phyloP scores from a whole-genome alignment of 2,797 vertebrate genomes.

The Australoheros facetus region DNA sequence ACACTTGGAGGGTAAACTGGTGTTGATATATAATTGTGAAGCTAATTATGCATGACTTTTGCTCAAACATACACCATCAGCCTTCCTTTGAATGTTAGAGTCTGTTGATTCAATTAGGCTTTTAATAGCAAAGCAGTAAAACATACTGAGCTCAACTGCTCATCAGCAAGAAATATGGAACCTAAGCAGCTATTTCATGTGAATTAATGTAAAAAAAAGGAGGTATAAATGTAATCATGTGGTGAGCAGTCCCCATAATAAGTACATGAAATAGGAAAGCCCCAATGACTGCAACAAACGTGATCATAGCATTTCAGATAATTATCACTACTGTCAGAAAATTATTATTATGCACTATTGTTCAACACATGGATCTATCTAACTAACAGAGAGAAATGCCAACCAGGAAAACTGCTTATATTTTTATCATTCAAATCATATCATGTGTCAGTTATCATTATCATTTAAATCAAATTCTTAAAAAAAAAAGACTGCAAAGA shows the following conservation, averaged over 20 bases:
- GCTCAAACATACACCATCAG: background rate
- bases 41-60: background rate
- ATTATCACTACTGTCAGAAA: background rate
- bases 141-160: background rate
- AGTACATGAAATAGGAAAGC: background rate
- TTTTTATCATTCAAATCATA: too few species aligned
- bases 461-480: too few species aligned
- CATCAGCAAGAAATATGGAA: background rate
- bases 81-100: background rate
- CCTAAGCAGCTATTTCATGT: background rate
- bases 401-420: background rate
- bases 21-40: slow-evolving; percentile 18
- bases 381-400: background rate
- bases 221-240: background rate
- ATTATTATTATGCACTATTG: background rate
- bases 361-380: background rate
- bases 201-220: background rate
- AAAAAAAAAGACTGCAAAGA: too few species aligned
- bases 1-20: background rate
- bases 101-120: background rate
- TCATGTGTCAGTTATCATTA: too few species aligned
- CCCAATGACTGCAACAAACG: background rate
- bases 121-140: background rate
- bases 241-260: background rate
- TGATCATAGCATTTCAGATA: background rate